Evolutionary conservation across 2,797 vertebrate genomes (phyloP), one percentile per base, ranked within the genome.

Genomic region (Liparis tanakae): DNA sequence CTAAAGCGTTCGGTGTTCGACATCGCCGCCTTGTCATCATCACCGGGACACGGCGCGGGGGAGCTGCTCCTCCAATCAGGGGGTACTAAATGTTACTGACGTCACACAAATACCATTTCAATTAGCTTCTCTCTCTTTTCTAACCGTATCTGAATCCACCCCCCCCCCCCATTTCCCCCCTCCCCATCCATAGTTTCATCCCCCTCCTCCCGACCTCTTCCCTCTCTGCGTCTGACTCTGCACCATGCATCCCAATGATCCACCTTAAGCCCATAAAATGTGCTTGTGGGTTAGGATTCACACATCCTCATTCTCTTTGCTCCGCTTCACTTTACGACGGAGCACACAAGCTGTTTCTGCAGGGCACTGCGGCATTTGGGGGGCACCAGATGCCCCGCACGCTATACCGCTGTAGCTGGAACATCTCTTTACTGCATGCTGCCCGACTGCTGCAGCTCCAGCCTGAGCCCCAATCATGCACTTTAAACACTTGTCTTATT

Each of bases 301-400:
- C 90, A 89, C 84, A 67, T 88, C 85, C 83, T 90, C 84, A 85
- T 91, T 90, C 78, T 87, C 81, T 90, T 83, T 85, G 88, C 90
- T 84, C 79, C 78, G 44, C 85, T 89, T 91, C 87, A 61, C 84
- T 93, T 91, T 89, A 92, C 65, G 83, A 89, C 3, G 71, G 82
- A 89, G 86, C 82, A 88, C 87, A 86, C 91, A 83, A 82, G 66
- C 78, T 22, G 74, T 85, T 86, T 67, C 89, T 89, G 88, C 89
- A 83, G 87, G 55, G 83, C 86, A 89, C 90, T 91, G 88, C 88
- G 78, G 88, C 86, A 89, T 89, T 90, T 70, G 69, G 10, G 10
- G 8, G 65, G 71, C 56, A 77, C 88, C 85, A 80, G 86, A 82
- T 87, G 86, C 67, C 80, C 78, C 76, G 71, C 75, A 71, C 67